Conservation (phyloP, 2,888 invertebrate species). For the Deroplatys truncata region DNA sequence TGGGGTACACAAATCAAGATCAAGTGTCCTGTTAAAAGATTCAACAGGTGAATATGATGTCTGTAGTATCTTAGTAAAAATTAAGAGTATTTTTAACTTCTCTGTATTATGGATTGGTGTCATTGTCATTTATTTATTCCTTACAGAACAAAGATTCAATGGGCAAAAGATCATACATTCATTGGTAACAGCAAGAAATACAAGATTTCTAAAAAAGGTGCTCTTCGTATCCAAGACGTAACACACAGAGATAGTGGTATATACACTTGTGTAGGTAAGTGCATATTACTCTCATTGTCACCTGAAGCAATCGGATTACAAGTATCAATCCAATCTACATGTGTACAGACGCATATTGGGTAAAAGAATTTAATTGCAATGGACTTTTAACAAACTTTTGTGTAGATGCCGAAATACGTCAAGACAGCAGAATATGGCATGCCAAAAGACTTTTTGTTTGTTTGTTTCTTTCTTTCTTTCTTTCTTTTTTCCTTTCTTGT, state of each 20-base stretch:
- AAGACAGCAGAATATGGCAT: too few relatives aligned
- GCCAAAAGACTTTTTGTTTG: too few relatives aligned
- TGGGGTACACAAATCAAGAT: constrained; percentile 89
- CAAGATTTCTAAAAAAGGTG: constrained; percentile 85
- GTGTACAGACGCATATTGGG: too few relatives aligned
- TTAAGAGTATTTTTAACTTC: not conserved
- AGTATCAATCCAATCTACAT: too few relatives aligned
- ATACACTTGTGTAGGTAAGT: constrained; percentile 74
- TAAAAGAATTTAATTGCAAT: too few relatives aligned
- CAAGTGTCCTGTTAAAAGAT: constrained; percentile 85
- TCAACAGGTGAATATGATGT: constrained; percentile 46
- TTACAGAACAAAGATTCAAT: constrained; percentile 71
- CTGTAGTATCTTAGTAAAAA: not conserved
- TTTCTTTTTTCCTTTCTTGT: too few relatives aligned
- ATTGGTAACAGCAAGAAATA: constrained; percentile 75
- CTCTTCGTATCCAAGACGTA: constrained; percentile 77
- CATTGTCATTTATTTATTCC: not conserved
- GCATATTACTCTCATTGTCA: not conserved
- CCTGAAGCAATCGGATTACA: not conserved
- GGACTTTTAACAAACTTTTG: too few relatives aligned
- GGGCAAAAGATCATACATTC: constrained; percentile 82
- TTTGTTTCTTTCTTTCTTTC: too few relatives aligned
- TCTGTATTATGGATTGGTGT: not conserved
- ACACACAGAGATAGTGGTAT: constrained; percentile 77
- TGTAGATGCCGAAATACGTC: too few relatives aligned